Percentiles rank a stretch among this genome's conserved stretches.
These are phyloP conservation scores for Microcebus lehilahytsara DNA, from an alignment of 2,113 vertebrate species.

Conservation along the genomic window DNA sequence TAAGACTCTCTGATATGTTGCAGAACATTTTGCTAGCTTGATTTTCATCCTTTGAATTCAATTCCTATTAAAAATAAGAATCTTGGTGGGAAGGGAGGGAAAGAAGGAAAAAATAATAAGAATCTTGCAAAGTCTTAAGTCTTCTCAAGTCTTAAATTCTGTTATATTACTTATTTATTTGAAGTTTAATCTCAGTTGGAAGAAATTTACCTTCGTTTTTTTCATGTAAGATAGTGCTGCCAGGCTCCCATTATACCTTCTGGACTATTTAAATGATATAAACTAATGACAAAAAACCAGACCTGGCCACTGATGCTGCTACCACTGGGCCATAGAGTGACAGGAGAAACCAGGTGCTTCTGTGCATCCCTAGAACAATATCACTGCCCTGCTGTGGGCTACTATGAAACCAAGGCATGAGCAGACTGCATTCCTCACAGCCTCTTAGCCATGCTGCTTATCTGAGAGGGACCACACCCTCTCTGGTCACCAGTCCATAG, in stretches of 20 bases:
- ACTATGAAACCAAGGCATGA: too few relatives aligned
- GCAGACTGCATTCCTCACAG: too few relatives aligned
- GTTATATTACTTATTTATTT: neutral
- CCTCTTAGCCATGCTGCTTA: too few relatives aligned
- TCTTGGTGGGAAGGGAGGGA: too few relatives aligned
- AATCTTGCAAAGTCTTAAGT: neutral
- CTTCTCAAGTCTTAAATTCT: neutral
- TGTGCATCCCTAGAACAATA: too few relatives aligned
- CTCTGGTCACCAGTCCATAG: too few relatives aligned
- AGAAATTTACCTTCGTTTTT: neutral
- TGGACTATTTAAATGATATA: neutral
- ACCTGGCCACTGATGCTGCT: too few relatives aligned
- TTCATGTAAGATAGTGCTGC: neutral
- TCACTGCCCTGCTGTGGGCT: too few relatives aligned
- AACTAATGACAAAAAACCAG: neutral
- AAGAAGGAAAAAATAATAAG: neutral
- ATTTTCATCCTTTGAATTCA: constrained; percentile 9
- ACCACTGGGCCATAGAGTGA: too few relatives aligned
- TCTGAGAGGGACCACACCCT: too few relatives aligned
- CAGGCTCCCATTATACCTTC: neutral
- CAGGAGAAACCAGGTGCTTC: too few relatives aligned
- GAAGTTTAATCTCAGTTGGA: neutral
- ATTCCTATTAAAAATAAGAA: neutral
- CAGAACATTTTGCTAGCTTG: neutral
- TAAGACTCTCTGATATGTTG: neutral